Conservation (phyloP, 2,797 vertebrate genomes). For the Sebastolobus altivelis region DNA sequence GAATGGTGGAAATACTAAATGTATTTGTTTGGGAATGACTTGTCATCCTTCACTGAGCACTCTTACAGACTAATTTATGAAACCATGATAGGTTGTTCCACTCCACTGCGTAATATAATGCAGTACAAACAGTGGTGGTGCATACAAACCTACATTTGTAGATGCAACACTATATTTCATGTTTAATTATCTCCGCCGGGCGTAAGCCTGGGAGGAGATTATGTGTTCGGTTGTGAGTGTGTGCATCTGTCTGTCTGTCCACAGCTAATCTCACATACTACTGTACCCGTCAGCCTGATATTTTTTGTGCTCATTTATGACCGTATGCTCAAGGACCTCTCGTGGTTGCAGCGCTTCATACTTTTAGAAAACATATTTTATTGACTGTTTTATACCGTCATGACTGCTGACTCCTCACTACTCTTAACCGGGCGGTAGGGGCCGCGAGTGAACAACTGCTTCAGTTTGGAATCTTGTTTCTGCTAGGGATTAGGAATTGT, state of each 20-base stretch:
- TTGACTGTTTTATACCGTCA: background rate
- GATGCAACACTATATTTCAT: slow-evolving; percentile 54
- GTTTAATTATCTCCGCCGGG: slow-evolving; percentile 17
- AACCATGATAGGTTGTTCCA: slow-evolving; percentile 71
- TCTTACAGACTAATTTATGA: slow-evolving; percentile 71
- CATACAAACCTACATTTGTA: slow-evolving; percentile 52
- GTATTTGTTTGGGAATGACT: slow-evolving; percentile 68
- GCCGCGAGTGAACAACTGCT: background rate
- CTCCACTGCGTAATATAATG: slow-evolving; percentile 59
- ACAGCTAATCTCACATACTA: background rate
- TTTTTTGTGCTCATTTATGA: background rate
- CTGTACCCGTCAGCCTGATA: background rate
- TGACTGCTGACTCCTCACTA: background rate
- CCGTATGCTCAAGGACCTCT: background rate
- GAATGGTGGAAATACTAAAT: slow-evolving; percentile 62
- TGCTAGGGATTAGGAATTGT: background rate
- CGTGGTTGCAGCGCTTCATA: background rate
- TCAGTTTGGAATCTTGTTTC: background rate
- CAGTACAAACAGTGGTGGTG: slow-evolving; percentile 55
- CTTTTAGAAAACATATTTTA: background rate
- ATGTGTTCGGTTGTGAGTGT: background rate
- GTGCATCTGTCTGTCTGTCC: background rate
- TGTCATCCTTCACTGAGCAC: slow-evolving; percentile 65
- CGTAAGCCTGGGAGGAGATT: background rate
- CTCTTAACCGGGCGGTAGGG: background rate